These are phyloP conservation scores for Sebastes iracundus DNA, from an alignment of 2,797 vertebrate species.

Conservation along the genomic window DNA sequence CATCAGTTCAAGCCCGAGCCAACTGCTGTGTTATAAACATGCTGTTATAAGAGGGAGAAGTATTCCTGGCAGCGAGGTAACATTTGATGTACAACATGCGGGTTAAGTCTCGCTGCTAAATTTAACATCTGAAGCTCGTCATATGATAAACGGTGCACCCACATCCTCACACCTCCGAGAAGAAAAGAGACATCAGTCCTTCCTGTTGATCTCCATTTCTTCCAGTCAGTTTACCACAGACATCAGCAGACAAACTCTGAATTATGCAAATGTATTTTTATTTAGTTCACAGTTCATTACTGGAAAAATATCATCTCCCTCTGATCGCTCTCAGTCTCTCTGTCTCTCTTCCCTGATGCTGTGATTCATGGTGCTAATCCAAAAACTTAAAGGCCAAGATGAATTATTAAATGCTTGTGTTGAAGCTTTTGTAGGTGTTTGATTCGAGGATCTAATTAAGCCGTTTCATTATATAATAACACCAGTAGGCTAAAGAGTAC, in stretches of 20 bases:
- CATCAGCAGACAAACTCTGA: constrained; percentile 5
- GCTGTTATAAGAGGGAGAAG: background rate
- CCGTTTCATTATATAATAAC: constrained; percentile 32
- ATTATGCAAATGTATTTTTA: constrained; percentile 18
- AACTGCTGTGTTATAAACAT: background rate
- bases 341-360: background rate
- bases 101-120: constrained; percentile 15
- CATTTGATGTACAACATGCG: constrained; percentile 7
- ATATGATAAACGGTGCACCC: background rate
- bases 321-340: background rate
- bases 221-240: background rate
- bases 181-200: background rate
- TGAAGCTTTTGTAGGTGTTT: background rate
- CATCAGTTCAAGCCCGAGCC: background rate
- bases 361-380: background rate
- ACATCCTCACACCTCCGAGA: background rate
- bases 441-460: constrained; percentile 17
- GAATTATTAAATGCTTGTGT: background rate
- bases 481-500: constrained; percentile 15
- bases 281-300: constrained; percentile 21
- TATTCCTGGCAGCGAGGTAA: background rate
- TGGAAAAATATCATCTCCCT: constrained; percentile 4
- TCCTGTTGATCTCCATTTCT: background rate
- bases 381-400: constrained; percentile 12
- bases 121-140: constrained; percentile 20